These are phyloP conservation scores for Allacma fusca DNA, from an alignment of 2,888 invertebrate genomes.

Conservation along the genomic window DNA sequence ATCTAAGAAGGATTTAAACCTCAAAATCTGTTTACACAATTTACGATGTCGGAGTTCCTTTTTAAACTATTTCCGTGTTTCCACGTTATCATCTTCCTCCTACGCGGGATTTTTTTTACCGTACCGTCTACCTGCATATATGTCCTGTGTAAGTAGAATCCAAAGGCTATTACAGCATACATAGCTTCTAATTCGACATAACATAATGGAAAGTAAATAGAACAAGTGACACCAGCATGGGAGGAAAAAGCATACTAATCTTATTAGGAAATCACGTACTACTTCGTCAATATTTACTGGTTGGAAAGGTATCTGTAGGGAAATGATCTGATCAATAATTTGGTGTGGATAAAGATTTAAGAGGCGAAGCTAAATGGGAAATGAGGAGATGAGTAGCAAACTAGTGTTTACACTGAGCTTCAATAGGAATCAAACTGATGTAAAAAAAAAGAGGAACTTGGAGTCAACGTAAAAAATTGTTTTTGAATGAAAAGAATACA, in stretches of 20 bases:
- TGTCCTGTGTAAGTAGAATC: too few relatives aligned
- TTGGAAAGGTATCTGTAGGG: too few relatives aligned
- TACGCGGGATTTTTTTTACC: background rate
- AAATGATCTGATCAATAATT: slow-evolving; percentile 16
- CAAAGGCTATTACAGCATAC: too few relatives aligned
- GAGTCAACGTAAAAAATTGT: background rate
- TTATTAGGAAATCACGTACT: too few relatives aligned
- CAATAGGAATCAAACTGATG: background rate
- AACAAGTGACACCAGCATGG: too few relatives aligned
- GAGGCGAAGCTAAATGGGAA: slow-evolving; percentile 26
- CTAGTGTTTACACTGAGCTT: too few relatives aligned
- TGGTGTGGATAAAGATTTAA: slow-evolving; percentile 29
- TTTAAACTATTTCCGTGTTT: background rate
- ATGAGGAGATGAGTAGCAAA: too few relatives aligned
- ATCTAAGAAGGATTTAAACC: background rate
- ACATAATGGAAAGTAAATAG: too few relatives aligned
- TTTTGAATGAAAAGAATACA: background rate
- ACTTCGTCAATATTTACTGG: too few relatives aligned
- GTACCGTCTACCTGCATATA: too few relatives aligned
- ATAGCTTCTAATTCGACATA: too few relatives aligned
- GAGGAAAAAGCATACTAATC: too few relatives aligned
- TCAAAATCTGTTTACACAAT: background rate
- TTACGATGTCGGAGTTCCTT: background rate
- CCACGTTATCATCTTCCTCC: background rate
- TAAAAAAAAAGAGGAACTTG: background rate